A percentile compares a stretch with the other conserved stretches of the same genome.
phyloP scores from a whole-genome alignment of 2,113 vertebrate genomes.

The Raphicerus campestris region DNA sequence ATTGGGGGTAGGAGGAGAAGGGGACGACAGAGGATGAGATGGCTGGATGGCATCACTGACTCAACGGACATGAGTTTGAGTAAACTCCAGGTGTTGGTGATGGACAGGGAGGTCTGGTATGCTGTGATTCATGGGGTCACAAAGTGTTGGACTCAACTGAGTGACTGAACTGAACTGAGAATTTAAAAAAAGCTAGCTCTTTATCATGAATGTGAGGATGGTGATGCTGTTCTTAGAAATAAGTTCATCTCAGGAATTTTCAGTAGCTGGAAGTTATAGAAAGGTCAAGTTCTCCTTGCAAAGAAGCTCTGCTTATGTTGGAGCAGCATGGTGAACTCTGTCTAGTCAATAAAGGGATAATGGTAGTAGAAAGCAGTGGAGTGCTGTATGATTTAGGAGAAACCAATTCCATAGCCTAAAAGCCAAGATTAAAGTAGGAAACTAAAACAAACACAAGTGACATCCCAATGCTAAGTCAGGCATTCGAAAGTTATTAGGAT shows the following conservation, averaged over 20 bases:
- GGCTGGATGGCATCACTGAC: too few species aligned
- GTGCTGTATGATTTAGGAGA: too few species aligned
- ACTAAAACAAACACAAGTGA: neutral
- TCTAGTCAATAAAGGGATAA: neutral
- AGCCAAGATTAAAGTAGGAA: neutral
- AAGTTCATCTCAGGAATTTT: neutral
- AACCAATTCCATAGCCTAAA: neutral
- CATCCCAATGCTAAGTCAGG: neutral
- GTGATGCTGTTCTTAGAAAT: neutral
- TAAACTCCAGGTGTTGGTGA: too few species aligned
- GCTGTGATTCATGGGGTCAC: too few species aligned
- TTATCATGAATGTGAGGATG: too few species aligned
- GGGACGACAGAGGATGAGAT: too few species aligned
- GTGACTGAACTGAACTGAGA: too few species aligned
- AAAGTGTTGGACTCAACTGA: rapidly evolving
- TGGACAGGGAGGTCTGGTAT: too few species aligned
- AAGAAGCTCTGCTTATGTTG: neutral
- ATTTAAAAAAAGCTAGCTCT: too few species aligned
- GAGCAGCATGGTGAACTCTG: neutral
- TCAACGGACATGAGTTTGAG: too few species aligned
- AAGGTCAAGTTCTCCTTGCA: neutral
- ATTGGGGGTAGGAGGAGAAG: too few species aligned
- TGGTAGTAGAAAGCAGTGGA: neutral
- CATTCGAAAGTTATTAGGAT: neutral
- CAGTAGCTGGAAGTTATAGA: neutral